phyloP scores from a whole-genome alignment of 2,888 invertebrate genomes.

The Temnothorax ravouxi region DNA sequence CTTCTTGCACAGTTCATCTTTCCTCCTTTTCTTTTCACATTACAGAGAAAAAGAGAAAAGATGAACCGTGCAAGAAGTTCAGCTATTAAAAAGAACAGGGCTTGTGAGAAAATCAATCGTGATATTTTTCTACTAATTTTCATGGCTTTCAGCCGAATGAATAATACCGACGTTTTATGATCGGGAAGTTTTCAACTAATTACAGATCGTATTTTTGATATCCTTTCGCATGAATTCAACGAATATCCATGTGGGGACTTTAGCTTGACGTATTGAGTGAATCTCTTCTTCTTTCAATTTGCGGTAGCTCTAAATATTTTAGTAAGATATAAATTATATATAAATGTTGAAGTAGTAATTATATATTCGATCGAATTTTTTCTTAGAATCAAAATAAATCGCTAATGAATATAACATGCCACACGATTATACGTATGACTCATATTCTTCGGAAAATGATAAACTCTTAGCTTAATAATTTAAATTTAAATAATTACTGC shows the following conservation, averaged over 20 bases:
- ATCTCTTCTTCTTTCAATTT: background rate
- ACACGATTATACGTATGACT: background rate
- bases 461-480: background rate
- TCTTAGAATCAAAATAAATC: background rate
- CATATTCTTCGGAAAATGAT: background rate
- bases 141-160: background rate
- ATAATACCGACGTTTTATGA: background rate
- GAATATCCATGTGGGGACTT: background rate
- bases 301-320: background rate
- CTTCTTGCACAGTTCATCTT: no score
- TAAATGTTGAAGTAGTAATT: background rate
- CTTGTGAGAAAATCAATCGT: background rate
- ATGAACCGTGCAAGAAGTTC: no score
- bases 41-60: no score
- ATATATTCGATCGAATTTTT: background rate
- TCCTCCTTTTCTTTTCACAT: no score
- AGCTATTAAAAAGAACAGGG: no score
- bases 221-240: background rate
- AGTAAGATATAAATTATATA: background rate
- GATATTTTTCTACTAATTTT: conserved; percentile 1
- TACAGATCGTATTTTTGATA: background rate
- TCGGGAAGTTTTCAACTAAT: background rate
- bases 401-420: background rate
- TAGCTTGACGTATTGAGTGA: background rate
- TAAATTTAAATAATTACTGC: background rate